Conservation (phyloP, 2,113 vertebrate species). For the Alligator sinensis region DNA sequence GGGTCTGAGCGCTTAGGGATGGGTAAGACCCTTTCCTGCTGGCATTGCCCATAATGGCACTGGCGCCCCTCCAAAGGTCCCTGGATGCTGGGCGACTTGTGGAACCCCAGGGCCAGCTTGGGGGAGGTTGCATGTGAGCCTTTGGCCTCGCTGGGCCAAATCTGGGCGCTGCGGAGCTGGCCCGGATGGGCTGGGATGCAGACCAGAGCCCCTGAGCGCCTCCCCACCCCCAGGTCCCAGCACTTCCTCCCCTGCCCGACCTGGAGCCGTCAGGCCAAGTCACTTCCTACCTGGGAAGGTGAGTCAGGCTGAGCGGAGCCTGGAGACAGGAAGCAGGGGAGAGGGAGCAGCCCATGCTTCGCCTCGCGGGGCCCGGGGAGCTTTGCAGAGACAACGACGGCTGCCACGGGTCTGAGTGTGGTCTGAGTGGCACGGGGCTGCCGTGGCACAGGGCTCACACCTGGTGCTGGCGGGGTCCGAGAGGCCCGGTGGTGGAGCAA, state of each 20-base stretch:
- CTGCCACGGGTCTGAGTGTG: rapidly evolving
- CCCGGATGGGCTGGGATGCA: neutral
- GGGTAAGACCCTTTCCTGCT: too few species aligned
- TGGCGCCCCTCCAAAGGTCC: too few species aligned
- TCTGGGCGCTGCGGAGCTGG: rapidly evolving
- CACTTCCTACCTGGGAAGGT: neutral
- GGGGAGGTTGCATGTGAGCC: too few species aligned
- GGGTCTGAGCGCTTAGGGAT: too few species aligned
- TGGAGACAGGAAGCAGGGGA: neutral
- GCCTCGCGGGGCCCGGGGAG: too few species aligned
- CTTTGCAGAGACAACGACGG: neutral
- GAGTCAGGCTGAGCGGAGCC: neutral
- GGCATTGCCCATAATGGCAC: too few species aligned
- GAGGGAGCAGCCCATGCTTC: neutral
- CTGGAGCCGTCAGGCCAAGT: neutral
- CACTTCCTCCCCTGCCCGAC: neutral
- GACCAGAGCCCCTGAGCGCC: neutral
- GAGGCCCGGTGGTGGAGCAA: too few species aligned
- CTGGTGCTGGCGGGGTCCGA: too few species aligned
- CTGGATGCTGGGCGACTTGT: too few species aligned
- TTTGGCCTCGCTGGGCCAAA: neutral
- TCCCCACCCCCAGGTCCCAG: rapidly evolving
- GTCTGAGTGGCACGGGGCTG: neutral
- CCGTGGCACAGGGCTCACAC: neutral
- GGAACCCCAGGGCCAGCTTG: too few species aligned